Conservation (phyloP, 2,113 vertebrate species). For the Peromyscus leucopus region DNA sequence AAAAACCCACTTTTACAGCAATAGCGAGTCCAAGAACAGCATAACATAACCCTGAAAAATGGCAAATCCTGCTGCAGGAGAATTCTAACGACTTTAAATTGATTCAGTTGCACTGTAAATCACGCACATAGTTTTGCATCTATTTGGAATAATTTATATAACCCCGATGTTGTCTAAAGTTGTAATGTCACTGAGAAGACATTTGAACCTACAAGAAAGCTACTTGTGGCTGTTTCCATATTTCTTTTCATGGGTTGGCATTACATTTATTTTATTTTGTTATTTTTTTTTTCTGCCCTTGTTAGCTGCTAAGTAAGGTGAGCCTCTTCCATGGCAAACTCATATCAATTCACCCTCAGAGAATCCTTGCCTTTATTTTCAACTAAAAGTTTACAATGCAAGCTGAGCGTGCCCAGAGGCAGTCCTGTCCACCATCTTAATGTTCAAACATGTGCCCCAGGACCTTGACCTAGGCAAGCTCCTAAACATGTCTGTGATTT, state of each 20-base stretch:
- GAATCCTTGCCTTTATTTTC: not conserved
- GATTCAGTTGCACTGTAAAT: not conserved
- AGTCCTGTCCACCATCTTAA: not conserved
- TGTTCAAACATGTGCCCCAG: not conserved
- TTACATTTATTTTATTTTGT: not conserved
- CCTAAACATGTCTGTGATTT: not conserved
- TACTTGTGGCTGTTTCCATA: not conserved
- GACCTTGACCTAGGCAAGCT: not conserved
- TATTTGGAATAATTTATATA: not conserved
- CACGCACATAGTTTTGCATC: not conserved
- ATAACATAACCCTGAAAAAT: not conserved
- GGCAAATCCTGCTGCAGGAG: slow-evolving; percentile 7
- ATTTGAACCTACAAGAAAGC: not conserved
- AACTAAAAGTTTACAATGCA: not conserved
- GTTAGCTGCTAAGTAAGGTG: not conserved
- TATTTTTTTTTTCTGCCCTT: not conserved
- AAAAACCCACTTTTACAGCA: not conserved
- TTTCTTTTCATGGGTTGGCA: not conserved
- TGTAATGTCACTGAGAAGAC: not conserved
- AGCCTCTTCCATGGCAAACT: not conserved
- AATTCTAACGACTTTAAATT: slow-evolving; percentile 24
- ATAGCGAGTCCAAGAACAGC: not conserved
- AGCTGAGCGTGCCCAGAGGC: not conserved
- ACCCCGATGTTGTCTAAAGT: not conserved
- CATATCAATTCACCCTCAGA: not conserved